phyloP scores from a whole-genome alignment of 2,888 invertebrate genomes.

The Chymomyza procnemis region DNA sequence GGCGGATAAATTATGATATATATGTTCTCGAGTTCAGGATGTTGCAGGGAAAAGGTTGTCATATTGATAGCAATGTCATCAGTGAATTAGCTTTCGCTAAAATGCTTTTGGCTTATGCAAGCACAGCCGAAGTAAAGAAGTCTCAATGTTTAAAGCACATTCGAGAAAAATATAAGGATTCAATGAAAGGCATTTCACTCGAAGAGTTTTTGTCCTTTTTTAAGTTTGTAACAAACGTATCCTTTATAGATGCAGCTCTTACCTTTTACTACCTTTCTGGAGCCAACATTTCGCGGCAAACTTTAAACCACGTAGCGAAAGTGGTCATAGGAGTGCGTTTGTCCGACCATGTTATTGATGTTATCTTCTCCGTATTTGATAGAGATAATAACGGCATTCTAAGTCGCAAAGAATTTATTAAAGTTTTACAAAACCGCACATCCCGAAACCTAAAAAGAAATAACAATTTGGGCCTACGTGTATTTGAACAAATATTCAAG shows the following conservation, averaged over 20 bases:
- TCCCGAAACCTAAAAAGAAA: neutral
- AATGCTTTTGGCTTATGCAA: constrained; percentile 31
- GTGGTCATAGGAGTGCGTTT: constrained; percentile 25
- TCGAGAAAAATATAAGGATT: neutral
- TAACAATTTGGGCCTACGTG: neutral
- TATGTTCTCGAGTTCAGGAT: constrained; percentile 34
- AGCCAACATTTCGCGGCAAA: constrained; percentile 23
- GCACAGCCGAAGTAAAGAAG: neutral
- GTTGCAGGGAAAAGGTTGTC: neutral
- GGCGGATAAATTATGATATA: constrained; percentile 23
- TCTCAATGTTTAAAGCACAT: constrained; percentile 1
- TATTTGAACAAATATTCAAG: constrained; percentile 13
- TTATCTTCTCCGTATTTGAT: constrained; percentile 45
- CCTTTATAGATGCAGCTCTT: constrained; percentile 33
- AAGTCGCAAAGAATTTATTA: constrained; percentile 26
- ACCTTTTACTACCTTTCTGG: constrained; percentile 32
- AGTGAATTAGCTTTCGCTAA: constrained; percentile 43
- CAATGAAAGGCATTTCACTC: constrained; percentile 10
- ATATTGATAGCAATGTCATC: constrained; percentile 8
- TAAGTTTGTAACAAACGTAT: constrained; percentile 24
- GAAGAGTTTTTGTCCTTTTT: constrained; percentile 38
- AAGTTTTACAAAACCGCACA: constrained; percentile 3
- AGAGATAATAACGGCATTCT: constrained; percentile 31
- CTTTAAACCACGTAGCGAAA: constrained; percentile 25
- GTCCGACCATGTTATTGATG: constrained; percentile 25